Evolutionary conservation across 1,140 invertebrate genomes (phyloP).

Genomic region (Drosophila hydei): DNA sequence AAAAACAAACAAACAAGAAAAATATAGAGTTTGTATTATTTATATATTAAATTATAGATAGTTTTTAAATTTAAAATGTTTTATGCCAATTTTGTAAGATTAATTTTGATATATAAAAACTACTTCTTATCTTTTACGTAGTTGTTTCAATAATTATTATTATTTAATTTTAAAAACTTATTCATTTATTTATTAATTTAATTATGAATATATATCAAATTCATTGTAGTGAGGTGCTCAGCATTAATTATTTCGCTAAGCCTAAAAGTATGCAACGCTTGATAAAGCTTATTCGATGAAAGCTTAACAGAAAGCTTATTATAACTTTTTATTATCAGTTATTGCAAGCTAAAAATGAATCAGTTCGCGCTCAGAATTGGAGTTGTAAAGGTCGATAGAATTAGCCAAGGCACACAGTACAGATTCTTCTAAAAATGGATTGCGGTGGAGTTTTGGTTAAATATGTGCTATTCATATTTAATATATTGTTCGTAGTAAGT

Average conservation of each 20-base stretch:
- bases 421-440: slow-evolving; percentile 83
- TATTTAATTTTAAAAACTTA: too few species aligned
- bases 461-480: slow-evolving; percentile 93
- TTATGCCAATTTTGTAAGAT: too few species aligned
- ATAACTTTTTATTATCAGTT: too few species aligned
- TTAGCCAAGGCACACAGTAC: background rate
- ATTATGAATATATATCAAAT: too few species aligned
- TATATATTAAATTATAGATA: too few species aligned
- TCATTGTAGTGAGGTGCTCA: too few species aligned
- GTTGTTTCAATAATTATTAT: too few species aligned
- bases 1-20: too few species aligned
- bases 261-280: slow-evolving; percentile 33
- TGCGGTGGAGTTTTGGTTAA: slow-evolving; percentile 91
- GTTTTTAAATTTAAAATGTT: too few species aligned
- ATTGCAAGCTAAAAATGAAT: slow-evolving; percentile 6
- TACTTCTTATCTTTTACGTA: too few species aligned
- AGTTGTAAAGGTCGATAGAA: background rate
- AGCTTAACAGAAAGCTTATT: slow-evolving; percentile 26
- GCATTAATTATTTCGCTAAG: background rate
- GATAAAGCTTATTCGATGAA: background rate
- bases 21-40: too few species aligned
- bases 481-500: slow-evolving; percentile 93
- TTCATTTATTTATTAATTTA: background rate
- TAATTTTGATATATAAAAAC: too few species aligned
- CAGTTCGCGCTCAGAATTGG: slow-evolving; percentile 5